phyloP scores from a whole-genome alignment of 2,113 vertebrate species.

The Eurystomus gularis region DNA sequence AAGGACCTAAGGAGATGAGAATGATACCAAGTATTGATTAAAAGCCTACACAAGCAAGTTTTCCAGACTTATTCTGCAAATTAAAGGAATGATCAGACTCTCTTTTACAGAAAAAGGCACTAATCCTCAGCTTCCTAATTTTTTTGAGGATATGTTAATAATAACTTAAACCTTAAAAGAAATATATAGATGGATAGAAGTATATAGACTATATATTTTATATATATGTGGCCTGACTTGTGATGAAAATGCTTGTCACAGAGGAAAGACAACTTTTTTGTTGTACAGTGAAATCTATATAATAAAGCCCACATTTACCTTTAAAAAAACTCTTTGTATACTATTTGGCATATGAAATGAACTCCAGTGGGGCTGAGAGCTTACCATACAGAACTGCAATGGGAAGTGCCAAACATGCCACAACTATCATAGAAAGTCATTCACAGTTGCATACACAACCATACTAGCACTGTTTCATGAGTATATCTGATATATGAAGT shows the following conservation, averaged over 20 bases:
- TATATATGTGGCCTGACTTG: neutral
- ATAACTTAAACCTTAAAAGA: neutral
- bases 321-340: neutral
- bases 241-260: neutral
- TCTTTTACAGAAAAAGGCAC: neutral
- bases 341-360: neutral
- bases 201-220: neutral
- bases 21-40: neutral
- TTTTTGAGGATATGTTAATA: neutral
- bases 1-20: neutral
- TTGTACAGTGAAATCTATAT: rapidly evolving
- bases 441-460: neutral
- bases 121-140: neutral
- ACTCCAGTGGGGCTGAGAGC: neutral
- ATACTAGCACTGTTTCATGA: neutral
- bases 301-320: neutral
- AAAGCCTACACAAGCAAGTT: neutral
- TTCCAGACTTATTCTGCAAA: neutral
- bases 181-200: neutral
- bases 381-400: neutral
- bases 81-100: neutral
- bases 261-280: neutral
- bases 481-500: neutral
- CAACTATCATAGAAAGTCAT: neutral
- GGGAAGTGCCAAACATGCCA: neutral